Evolutionary conservation across 2,888 invertebrate genomes (phyloP), one percentile per base, ranked within the genome.

Genomic region (Formica aserva): DNA sequence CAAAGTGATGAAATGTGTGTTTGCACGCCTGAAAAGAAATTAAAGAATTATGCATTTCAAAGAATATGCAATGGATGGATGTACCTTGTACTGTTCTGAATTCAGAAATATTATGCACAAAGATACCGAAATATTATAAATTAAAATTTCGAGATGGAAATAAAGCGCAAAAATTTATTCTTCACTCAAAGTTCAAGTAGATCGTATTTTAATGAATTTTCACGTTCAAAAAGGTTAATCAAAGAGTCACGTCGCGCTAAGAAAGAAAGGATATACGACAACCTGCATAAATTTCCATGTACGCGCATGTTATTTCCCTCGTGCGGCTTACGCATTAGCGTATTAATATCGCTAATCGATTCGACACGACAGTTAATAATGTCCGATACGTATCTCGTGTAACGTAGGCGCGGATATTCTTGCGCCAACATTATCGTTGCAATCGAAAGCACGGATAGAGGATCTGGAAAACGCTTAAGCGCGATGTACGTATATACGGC

Each of bases 261-360:
- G 55, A 55, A 55, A 38, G 76, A 45, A 65, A 35, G 11, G 13
- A 52, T 35, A 26, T 38, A 26, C 52, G 26, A 52, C 26, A 76
- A 66, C 32, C 22, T 35, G 52, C 76, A 76, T 78, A 71, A 78
- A 78, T 71, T 78, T 57, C 22, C 71, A 57, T 41, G n/a, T 3
- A 9, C 5, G 15, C 38, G 35, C 67, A 18, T 15, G 15, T 29
- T 26, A 60, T 71, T 41, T 60, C 57, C 32, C 32, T 9, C 22
- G 29, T 41, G 72, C 57, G 55, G 69, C 55, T 69, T 41, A 55
- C 41, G 57, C 78, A 57, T 75, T 76, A 76, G 75, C 45, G 29
- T 57, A 71, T 60, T 71, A 78, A 78, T 78, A 71, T 78, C 72
- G 78, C 32, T 78, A 71, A 71, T 78, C 78, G 78, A 78, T 78